Percentiles rank a stretch among this genome's conserved stretches.
Evolutionary conservation across 2,113 vertebrate species (phyloP).

Genomic region (Anguilla rostrata): DNA sequence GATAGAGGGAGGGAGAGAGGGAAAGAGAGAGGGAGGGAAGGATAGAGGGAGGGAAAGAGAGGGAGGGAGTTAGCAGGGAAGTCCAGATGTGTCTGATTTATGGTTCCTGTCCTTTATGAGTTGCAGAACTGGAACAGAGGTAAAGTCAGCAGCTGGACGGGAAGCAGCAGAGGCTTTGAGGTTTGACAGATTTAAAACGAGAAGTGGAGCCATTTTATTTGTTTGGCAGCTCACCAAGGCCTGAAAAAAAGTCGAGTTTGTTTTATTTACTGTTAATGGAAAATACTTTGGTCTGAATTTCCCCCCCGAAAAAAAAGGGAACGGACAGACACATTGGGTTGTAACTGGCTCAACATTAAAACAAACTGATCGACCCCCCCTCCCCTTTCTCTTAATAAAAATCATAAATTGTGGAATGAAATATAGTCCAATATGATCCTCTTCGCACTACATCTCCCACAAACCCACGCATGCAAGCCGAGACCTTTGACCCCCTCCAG

Average conservation of each 20-base stretch:
- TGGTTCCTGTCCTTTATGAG: background rate
- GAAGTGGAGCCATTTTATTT: conserved; percentile 8
- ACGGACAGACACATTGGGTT: background rate
- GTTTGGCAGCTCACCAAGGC: conserved; percentile 11
- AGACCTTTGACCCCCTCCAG: no score
- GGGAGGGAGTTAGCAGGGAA: conserved; percentile 5
- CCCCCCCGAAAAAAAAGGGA: background rate
- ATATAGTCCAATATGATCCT: background rate
- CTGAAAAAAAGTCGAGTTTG: background rate
- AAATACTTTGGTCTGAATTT: conserved; percentile 9
- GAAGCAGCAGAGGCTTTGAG: conserved; percentile 1
- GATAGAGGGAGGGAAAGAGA: conserved; percentile 22
- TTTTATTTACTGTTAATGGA: conserved; percentile 17
- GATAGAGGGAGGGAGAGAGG: background rate
- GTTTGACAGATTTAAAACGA: conserved; percentile 20
- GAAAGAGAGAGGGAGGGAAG: background rate
- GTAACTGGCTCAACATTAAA: conserved; percentile 1
- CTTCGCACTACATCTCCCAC: background rate
- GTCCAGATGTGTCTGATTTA: conserved; percentile 10
- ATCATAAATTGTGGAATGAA: background rate
- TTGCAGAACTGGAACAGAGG: background rate
- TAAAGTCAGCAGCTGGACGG: background rate
- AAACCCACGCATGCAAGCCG: no score
- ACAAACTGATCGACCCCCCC: background rate
- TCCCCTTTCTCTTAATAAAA: no score